Evolutionary conservation across 2,888 invertebrate species (phyloP).

Genomic region (Liodrosophila aerea): DNA sequence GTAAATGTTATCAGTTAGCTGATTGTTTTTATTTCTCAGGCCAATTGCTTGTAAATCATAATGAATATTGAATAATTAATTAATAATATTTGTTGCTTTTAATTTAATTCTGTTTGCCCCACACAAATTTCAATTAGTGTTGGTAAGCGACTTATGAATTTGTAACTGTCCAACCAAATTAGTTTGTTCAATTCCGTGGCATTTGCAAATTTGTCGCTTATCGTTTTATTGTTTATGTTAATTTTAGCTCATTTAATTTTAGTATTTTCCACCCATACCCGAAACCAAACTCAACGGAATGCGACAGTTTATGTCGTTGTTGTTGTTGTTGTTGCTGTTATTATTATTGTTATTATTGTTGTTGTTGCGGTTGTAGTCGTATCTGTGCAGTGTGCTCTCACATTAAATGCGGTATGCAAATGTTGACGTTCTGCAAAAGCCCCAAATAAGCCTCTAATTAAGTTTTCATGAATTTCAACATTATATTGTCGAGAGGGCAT

Average conservation of each 20-base stretch:
- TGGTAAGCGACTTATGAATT: conserved; percentile 49
- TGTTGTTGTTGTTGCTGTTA: conserved; percentile 42
- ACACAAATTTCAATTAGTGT: conserved; percentile 53
- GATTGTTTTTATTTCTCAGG: conserved; percentile 6
- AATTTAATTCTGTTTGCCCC: conserved; percentile 30
- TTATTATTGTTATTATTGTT: conserved; percentile 45
- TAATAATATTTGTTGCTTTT: conserved; percentile 43
- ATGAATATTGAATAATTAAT: conserved; percentile 39
- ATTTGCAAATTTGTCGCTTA: conserved; percentile 62
- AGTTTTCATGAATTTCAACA: conserved; percentile 68
- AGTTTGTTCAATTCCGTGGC: conserved; percentile 56
- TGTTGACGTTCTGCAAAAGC: conserved; percentile 51
- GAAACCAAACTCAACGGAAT: background rate
- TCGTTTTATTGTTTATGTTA: conserved; percentile 74
- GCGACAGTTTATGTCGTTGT: conserved; percentile 29
- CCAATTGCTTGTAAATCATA: conserved; percentile 1
- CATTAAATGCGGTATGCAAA: conserved; percentile 72
- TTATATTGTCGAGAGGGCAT: conserved; percentile 25
- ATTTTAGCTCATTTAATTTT: conserved; percentile 71
- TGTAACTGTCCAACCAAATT: conserved; percentile 56
- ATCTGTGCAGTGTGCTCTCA: conserved; percentile 58
- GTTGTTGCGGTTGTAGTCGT: conserved; percentile 21
- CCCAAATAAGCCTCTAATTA: conserved; percentile 67
- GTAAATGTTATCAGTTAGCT: conserved; percentile 2
- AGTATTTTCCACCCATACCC: conserved; percentile 45